A percentile compares a stretch with the other conserved stretches of the same genome.
Evolutionary conservation across 2,888 invertebrate genomes (phyloP).

Genomic region (Watsonalla binaria): DNA sequence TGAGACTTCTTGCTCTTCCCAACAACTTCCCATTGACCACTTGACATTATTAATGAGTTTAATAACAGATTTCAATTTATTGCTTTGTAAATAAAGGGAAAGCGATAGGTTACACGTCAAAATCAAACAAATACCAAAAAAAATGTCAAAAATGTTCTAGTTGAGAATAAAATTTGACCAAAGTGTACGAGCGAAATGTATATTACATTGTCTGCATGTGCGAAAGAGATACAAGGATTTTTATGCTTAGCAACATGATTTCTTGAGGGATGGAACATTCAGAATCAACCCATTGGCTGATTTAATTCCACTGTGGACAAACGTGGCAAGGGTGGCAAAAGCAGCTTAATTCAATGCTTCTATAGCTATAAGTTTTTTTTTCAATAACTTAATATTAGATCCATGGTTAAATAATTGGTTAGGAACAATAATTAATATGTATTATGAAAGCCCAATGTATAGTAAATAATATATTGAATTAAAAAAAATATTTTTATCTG

Average conservation of each 20-base stretch:
- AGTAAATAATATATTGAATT: no score
- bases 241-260: background rate
- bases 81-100: slow-evolving; percentile 64
- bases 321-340: background rate
- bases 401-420: no score
- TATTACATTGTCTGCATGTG: background rate
- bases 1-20: slow-evolving; percentile 82
- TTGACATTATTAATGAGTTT: slow-evolving; percentile 55
- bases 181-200: background rate
- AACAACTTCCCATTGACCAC: slow-evolving; percentile 85
- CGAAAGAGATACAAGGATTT: background rate
- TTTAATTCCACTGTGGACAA: background rate
- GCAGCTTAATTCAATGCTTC: background rate
- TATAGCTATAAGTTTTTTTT: no score
- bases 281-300: background rate
- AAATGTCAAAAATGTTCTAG: slow-evolving; percentile 11
- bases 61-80: slow-evolving; percentile 27
- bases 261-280: background rate
- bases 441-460: no score
- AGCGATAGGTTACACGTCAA: slow-evolving; percentile 72
- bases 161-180: background rate
- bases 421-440: no score
- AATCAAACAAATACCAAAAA: slow-evolving; percentile 55
- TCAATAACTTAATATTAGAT: no score
- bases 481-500: no score